phyloP scores from a whole-genome alignment of 92 coral and sea anemone species.

The Bergia puertoricense region DNA sequence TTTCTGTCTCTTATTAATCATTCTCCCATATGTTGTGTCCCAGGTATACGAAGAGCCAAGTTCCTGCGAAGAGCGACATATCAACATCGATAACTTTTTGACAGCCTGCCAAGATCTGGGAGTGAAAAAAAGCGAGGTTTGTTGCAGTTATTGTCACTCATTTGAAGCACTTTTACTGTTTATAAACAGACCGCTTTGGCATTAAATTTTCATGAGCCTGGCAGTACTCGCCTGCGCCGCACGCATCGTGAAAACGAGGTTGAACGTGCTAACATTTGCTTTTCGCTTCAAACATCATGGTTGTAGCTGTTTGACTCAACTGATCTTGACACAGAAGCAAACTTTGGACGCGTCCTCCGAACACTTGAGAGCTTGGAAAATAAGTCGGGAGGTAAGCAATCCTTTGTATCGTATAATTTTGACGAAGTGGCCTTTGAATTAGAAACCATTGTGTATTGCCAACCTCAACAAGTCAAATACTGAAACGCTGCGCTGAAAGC shows the following conservation, averaged over 20 bases:
- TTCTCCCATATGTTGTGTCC: conserved; percentile 16
- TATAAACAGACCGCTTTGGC: conserved; percentile 55
- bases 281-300: conserved; percentile 42
- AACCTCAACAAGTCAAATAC: conserved; percentile 31
- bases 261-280: conserved; percentile 21
- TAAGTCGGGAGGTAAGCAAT: conserved; percentile 69
- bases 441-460: conserved; percentile 5
- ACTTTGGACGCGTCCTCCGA: conserved; percentile 59
- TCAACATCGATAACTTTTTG: conserved; percentile 64
- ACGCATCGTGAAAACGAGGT: conserved; percentile 49
- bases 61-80: conserved; percentile 61
- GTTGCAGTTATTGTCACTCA: conserved; percentile 55
- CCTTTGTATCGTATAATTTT: not conserved
- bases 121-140: conserved; percentile 77
- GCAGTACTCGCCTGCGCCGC: conserved; percentile 58
- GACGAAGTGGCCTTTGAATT: conserved; percentile 10
- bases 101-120: conserved; percentile 85
- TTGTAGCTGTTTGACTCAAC: conserved; percentile 64
- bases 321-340: conserved; percentile 78
- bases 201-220: conserved; percentile 90
- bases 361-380: conserved; percentile 79
- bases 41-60: conserved; percentile 71
- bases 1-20: not conserved
- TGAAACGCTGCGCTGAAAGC: conserved; percentile 23
- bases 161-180: conserved; percentile 52